phyloP scores from a whole-genome alignment of 2,113 vertebrate species.

The Apodemus sylvaticus region DNA sequence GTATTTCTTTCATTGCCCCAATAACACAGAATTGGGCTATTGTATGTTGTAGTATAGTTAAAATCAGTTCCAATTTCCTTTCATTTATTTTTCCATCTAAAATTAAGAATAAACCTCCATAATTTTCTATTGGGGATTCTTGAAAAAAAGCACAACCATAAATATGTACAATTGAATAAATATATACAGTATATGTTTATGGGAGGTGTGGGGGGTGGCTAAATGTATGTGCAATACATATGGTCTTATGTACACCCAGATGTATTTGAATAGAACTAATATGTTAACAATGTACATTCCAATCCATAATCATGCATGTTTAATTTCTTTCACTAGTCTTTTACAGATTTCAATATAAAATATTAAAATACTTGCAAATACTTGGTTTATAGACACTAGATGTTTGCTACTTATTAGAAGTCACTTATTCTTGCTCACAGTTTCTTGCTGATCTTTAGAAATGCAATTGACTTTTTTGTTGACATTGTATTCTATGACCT shows the following conservation, averaged over 20 bases:
- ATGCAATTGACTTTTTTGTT: background rate
- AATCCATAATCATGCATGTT: background rate
- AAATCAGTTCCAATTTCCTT: background rate
- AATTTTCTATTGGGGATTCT: background rate
- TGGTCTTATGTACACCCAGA: background rate
- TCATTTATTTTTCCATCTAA: background rate
- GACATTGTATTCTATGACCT: background rate
- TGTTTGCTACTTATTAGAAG: background rate
- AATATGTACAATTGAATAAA: background rate
- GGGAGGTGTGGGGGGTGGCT: too few species aligned
- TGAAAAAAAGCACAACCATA: background rate
- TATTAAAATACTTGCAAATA: background rate
- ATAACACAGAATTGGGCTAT: background rate
- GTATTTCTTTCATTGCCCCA: background rate
- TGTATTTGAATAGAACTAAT: background rate
- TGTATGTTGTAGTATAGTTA: background rate
- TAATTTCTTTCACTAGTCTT: background rate
- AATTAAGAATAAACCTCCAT: background rate
- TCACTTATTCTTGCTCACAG: background rate
- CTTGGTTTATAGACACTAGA: background rate
- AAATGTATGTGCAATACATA: too few species aligned
- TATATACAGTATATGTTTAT: background rate
- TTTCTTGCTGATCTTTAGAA: background rate
- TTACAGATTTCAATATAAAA: background rate
- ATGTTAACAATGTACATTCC: background rate